Percentiles rank a stretch among this genome's conserved stretches.
These are phyloP conservation scores for Panzeria rudis DNA, from an alignment of 2,888 invertebrate species.

Conservation along the genomic window DNA sequence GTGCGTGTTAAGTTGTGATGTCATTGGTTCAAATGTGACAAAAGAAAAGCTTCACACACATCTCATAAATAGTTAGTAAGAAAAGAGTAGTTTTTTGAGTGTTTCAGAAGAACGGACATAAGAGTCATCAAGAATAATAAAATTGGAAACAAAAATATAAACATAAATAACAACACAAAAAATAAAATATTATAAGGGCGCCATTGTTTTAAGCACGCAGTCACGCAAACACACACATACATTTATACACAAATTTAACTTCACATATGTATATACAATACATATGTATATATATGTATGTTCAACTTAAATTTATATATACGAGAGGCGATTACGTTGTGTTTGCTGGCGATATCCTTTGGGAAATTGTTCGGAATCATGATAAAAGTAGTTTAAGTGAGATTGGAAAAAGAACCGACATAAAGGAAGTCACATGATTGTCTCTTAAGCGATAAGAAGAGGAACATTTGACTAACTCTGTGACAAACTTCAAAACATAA, in stretches of 20 bases:
- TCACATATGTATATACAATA: not conserved
- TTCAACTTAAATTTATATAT: not conserved
- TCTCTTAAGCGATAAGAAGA: too few relatives aligned
- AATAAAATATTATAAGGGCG: slow-evolving; percentile 38
- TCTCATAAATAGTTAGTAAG: slow-evolving; percentile 25
- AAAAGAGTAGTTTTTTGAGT: slow-evolving; percentile 31
- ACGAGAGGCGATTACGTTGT: not conserved
- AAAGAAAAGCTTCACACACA: not conserved
- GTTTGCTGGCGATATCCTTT: not conserved
- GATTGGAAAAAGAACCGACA: too few relatives aligned
- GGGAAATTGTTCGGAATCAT: not conserved
- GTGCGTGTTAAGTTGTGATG: slow-evolving; percentile 32
- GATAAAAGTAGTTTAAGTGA: too few relatives aligned
- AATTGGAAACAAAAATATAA: slow-evolving; percentile 17
- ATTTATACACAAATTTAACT: not conserved
- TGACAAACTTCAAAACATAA: too few relatives aligned
- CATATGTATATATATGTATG: not conserved
- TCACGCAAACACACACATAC: not conserved
- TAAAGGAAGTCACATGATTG: too few relatives aligned
- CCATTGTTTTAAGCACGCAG: slow-evolving; percentile 32
- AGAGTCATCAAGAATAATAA: slow-evolving; percentile 46
- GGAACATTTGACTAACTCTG: too few relatives aligned
- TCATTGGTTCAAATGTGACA: slow-evolving; percentile 30
- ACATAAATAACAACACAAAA: not conserved
- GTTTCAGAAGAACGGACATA: slow-evolving; percentile 38